Evolutionary conservation across 2,113 vertebrate species (phyloP).

Genomic region (Carassius gibelio): DNA sequence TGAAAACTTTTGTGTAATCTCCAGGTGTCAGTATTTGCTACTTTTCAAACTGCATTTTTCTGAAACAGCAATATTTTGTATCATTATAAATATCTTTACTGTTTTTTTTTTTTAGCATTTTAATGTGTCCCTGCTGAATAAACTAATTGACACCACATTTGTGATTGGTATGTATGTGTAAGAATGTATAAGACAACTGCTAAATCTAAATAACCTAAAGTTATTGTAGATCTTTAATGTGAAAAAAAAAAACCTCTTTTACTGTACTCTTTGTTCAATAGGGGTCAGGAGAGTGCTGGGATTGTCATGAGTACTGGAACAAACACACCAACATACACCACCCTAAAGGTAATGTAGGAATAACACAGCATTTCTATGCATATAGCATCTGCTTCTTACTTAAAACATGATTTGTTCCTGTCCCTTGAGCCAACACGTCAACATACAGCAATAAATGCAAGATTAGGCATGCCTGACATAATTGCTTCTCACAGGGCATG

Average conservation of each 20-base stretch:
- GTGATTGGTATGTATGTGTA: too few species aligned
- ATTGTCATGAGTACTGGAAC: slow-evolving; percentile 93
- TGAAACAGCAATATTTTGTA: too few species aligned
- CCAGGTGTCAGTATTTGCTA: background rate
- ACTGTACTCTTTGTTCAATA: slow-evolving; percentile 56
- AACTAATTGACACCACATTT: too few species aligned
- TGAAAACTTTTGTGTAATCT: background rate
- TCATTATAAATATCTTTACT: too few species aligned
- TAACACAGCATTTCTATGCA: background rate
- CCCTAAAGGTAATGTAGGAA: slow-evolving; percentile 86
- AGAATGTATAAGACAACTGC: background rate
- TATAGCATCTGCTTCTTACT: background rate
- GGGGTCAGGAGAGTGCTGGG: slow-evolving; percentile 96
- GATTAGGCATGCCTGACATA: slow-evolving; percentile 15
- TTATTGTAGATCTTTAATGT: background rate
- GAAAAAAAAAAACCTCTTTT: too few species aligned
- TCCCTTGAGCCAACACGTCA: background rate
- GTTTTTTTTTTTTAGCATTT: too few species aligned
- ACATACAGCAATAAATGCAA: background rate
- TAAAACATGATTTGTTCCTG: background rate
- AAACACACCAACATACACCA: slow-evolving; percentile 83
- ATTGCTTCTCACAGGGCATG: slow-evolving; percentile 83
- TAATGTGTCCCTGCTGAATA: too few species aligned
- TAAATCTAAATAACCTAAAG: background rate
- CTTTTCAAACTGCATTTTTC: background rate